These are phyloP conservation scores for Drosophila elegans DNA, from an alignment of 1,140 invertebrate species.

Conservation along the genomic window DNA sequence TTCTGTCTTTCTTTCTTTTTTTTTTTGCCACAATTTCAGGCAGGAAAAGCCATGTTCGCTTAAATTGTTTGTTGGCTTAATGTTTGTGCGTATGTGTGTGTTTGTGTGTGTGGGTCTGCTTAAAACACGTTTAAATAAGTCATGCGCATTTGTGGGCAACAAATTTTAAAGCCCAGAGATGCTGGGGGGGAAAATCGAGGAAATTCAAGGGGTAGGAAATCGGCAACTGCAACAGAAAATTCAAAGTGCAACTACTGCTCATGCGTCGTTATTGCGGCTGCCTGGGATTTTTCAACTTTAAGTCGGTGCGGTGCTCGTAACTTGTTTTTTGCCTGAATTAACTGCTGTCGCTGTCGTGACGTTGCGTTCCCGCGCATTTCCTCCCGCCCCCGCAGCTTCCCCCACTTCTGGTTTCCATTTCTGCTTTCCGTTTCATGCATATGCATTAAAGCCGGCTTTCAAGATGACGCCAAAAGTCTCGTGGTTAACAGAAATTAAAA, in stretches of 20 bases:
- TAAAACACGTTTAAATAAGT: constrained; percentile 80
- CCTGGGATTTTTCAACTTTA: constrained; percentile 35
- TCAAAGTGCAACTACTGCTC: constrained; percentile 43
- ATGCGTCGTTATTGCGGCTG: constrained; percentile 41
- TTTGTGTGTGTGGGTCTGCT: constrained; percentile 27
- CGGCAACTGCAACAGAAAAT: constrained; percentile 33
- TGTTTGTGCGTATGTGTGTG: constrained; percentile 36
- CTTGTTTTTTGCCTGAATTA: constrained; percentile 57
- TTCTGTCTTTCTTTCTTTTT: constrained; percentile 26
- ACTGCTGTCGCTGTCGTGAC: constrained; percentile 44
- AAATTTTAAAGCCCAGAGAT: constrained; percentile 64
- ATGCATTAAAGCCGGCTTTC: constrained; percentile 39
- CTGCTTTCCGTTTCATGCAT: constrained; percentile 43
- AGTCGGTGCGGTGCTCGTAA: constrained; percentile 19
- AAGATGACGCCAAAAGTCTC: constrained; percentile 28
- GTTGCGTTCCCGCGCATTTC: constrained; percentile 50
- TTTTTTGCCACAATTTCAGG: constrained; percentile 75
- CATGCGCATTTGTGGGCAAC: constrained; percentile 72
- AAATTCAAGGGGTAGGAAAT: constrained; percentile 30
- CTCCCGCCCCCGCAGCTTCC: constrained; percentile 7
- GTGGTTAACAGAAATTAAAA: constrained; percentile 3
- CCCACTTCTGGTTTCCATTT: constrained; percentile 18
- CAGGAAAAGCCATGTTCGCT: constrained; percentile 79
- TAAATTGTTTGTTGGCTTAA: constrained; percentile 81
- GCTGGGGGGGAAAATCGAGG: constrained; percentile 6